Conservation (phyloP, 1,140 invertebrate genomes). For the Philaenus spumarius region DNA sequence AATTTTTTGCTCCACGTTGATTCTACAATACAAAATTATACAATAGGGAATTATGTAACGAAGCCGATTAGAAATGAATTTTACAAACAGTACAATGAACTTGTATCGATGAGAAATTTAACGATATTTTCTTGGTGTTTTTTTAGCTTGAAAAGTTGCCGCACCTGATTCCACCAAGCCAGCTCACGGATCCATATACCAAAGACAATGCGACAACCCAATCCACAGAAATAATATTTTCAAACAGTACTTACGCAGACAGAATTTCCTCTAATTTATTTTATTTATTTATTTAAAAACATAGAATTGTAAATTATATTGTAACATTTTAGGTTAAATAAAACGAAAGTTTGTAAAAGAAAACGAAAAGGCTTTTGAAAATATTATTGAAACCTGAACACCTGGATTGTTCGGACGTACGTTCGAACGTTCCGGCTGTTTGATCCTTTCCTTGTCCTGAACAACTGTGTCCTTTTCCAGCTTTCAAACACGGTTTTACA, state of each 20-base stretch:
- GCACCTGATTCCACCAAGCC: neutral
- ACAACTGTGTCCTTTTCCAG: no score
- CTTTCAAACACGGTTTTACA: no score
- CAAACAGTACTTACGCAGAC: conserved; percentile 6
- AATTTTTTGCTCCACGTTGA: no score
- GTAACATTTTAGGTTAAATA: conserved; percentile 17
- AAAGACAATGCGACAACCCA: conserved; percentile 11
- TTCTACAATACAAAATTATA: no score
- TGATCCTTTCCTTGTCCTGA: no score
- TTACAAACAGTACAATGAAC: no score
- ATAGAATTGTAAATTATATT: conserved; percentile 20
- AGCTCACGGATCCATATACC: conserved; percentile 3
- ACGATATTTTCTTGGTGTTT: neutral
- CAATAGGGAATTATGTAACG: no score
- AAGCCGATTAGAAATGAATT: no score
- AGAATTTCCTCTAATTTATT: conserved; percentile 3
- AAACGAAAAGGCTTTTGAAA: conserved; percentile 18
- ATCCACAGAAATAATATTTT: conserved; percentile 20
- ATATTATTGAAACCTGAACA: conserved; percentile 18
- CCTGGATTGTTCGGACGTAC: no score
- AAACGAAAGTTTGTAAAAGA: conserved; percentile 13
- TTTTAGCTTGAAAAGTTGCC: conserved; percentile 9
- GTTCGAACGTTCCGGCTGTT: conserved; percentile 26
- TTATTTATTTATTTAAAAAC: conserved; percentile 20
- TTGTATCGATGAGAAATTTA: no score